Percentiles rank a stretch among this genome's conserved stretches.
Conservation (phyloP, 37 sponge, comb jelly and placozoan species). For the Halichondria panicea region DNA sequence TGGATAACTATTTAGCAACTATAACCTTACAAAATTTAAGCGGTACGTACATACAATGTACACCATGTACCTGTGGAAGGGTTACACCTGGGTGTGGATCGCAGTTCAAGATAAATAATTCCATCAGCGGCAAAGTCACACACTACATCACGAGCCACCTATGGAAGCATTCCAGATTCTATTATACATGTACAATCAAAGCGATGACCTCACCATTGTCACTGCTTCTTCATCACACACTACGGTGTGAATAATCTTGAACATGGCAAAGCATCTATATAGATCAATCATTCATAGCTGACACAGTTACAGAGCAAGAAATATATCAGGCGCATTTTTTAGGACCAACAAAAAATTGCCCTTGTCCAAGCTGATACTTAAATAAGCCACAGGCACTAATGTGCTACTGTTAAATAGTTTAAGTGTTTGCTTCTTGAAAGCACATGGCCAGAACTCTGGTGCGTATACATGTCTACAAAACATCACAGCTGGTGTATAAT, state of each 20-base stretch:
- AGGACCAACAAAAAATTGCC: too few relatives aligned
- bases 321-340: too few relatives aligned
- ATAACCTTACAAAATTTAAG: background rate
- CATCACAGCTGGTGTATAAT: too few relatives aligned
- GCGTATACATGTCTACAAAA: too few relatives aligned
- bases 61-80: conserved; percentile 30
- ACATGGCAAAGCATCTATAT: conserved; percentile 67
- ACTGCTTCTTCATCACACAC: conserved; percentile 76
- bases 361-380: too few relatives aligned
- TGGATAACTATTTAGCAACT: background rate
- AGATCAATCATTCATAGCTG: background rate
- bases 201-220: conserved; percentile 34
- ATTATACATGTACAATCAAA: too few relatives aligned
- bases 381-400: too few relatives aligned
- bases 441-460: too few relatives aligned
- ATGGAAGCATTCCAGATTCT: background rate
- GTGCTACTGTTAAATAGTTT: too few relatives aligned
- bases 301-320: background rate
- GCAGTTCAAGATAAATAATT: conserved; percentile 82
- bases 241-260: conserved; percentile 64
- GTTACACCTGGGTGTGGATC: conserved; percentile 76
- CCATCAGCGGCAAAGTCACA: conserved; percentile 82
- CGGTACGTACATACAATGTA: background rate
- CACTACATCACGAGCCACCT: conserved; percentile 78
- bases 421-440: too few relatives aligned